A percentile compares a stretch with the other conserved stretches of the same genome.
These are phyloP conservation scores for Ceratosolen fusciceps DNA, from an alignment of 1,140 invertebrate species.

Conservation along the genomic window DNA sequence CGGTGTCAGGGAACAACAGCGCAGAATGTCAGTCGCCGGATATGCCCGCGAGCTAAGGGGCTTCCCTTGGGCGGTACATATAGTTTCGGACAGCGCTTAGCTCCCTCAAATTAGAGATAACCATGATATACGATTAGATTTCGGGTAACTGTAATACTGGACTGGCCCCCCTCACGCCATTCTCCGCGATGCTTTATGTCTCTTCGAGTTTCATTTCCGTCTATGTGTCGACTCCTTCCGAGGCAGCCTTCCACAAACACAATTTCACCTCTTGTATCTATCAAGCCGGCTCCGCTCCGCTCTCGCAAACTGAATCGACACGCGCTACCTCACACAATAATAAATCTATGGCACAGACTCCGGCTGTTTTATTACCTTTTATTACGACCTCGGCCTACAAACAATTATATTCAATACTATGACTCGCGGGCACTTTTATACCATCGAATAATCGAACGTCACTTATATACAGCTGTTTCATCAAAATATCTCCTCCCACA, in stretches of 20 bases:
- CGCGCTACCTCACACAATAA: not conserved
- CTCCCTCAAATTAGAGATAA: not conserved
- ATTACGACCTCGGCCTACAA: too few relatives aligned
- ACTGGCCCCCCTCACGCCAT: not conserved
- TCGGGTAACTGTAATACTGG: not conserved
- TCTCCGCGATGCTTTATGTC: not conserved
- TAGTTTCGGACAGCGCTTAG: not conserved
- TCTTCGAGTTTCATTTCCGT: not conserved
- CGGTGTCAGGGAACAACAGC: not conserved
- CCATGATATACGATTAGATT: slow-evolving; percentile 7
- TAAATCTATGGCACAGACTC: not conserved
- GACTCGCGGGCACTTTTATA: too few relatives aligned
- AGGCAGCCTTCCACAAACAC: not conserved
- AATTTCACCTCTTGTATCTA: not conserved
- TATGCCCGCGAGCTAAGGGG: not conserved
- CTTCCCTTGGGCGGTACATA: not conserved
- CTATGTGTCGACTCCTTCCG: not conserved
- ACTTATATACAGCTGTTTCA: too few relatives aligned
- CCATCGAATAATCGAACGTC: too few relatives aligned
- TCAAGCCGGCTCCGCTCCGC: not conserved
- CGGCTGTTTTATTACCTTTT: too few relatives aligned
- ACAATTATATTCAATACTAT: too few relatives aligned
- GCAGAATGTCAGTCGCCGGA: not conserved
- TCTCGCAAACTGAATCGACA: not conserved
- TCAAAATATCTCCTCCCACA: too few relatives aligned